Conservation (phyloP, 2,113 vertebrate genomes). For the Passer domesticus region DNA sequence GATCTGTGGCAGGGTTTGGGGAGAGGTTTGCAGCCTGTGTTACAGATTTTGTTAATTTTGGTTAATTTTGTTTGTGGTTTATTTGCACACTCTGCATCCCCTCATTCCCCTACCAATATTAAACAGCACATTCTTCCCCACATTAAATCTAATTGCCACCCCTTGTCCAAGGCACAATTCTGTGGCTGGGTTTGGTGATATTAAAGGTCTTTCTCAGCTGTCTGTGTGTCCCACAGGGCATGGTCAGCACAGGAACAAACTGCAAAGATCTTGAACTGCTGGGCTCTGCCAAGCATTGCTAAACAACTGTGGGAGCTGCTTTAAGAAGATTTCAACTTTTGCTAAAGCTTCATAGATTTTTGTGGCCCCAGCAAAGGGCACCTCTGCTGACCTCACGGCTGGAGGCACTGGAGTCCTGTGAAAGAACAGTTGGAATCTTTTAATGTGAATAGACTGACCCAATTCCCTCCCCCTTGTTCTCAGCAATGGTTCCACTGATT, state of each 20-base stretch:
- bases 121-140: background rate
- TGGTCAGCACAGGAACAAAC: background rate
- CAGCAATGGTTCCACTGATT: background rate
- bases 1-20: background rate
- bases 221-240: background rate
- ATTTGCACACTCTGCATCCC: background rate
- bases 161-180: background rate
- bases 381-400: constrained; percentile 46
- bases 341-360: background rate
- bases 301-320: background rate
- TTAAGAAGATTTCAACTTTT: background rate
- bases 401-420: background rate
- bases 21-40: background rate
- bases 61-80: background rate
- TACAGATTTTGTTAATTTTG: background rate
- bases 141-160: constrained; percentile 12
- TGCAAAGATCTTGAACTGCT: background rate
- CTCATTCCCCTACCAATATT: background rate
- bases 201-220: background rate
- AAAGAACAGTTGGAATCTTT: constrained; percentile 38
- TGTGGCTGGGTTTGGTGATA: background rate
- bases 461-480: constrained; percentile 7
- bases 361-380: background rate
- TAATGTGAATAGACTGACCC: constrained; percentile 45
- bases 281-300: background rate